A percentile compares a stretch with the other conserved stretches of the same genome.
Conservation (phyloP, 1,140 invertebrate genomes). For the Bombus picipes region DNA sequence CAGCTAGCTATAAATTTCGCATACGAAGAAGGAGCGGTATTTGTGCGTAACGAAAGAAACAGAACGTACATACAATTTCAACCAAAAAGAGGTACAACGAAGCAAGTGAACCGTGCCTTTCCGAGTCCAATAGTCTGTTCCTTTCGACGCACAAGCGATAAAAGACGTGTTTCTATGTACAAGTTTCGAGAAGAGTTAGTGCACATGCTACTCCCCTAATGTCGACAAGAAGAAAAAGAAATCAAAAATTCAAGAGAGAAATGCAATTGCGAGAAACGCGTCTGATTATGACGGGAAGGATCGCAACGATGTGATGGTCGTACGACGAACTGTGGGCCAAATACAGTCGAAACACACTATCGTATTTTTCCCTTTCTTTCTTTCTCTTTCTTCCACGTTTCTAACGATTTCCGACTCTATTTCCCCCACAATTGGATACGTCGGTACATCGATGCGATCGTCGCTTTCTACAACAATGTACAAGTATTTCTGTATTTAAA, state of each 20-base stretch:
- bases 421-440: not conserved
- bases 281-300: not conserved
- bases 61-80: conserved; percentile 35
- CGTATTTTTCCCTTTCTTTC: not conserved
- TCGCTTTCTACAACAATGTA: conserved; percentile 28
- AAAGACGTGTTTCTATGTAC: conserved; percentile 78
- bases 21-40: conserved; percentile 74
- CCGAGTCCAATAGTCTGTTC: conserved; percentile 57
- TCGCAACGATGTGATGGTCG: conserved; percentile 31
- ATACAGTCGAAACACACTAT: not conserved
- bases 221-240: conserved; percentile 62
- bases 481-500: conserved; percentile 17
- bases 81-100: not conserved
- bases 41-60: conserved; percentile 74
- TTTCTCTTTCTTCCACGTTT: not conserved
- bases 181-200: conserved; percentile 80
- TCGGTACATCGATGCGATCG: conserved; percentile 3
- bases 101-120: not conserved
- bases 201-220: conserved; percentile 80
- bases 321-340: not conserved
- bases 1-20: conserved; percentile 80
- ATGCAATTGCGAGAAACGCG: conserved; percentile 41
- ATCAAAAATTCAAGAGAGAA: conserved; percentile 46
- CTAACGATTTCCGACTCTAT: not conserved
- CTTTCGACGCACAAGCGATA: conserved; percentile 78